phyloP scores from a whole-genome alignment of 2,888 invertebrate genomes.

The Holacanthella duospinosa region DNA sequence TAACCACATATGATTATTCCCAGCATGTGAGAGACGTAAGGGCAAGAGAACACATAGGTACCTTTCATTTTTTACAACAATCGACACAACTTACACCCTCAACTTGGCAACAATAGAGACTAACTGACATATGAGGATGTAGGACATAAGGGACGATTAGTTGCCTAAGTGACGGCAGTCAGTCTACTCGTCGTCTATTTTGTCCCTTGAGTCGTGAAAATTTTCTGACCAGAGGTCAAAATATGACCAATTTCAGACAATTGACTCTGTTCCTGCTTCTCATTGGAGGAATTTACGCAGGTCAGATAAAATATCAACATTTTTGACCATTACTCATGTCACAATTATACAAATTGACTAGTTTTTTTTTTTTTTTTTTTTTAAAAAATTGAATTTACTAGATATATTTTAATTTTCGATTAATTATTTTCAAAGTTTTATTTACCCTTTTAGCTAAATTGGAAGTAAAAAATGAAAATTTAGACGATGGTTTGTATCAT shows the following conservation, averaged over 20 bases:
- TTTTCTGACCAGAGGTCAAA: no score
- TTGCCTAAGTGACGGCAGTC: background rate
- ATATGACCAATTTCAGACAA: no score
- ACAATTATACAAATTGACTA: no score
- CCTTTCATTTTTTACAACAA: background rate
- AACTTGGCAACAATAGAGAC: background rate
- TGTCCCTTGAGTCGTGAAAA: background rate
- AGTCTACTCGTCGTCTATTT: background rate
- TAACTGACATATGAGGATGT: background rate
- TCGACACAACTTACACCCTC: background rate
- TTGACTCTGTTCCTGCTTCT: no score
- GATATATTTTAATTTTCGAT: no score
- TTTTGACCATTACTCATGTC: no score
- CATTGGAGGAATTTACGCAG: no score
- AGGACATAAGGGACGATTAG: background rate
- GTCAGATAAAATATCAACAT: no score
- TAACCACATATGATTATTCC: no score
- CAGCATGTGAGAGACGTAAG: background rate
- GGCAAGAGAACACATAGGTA: background rate
- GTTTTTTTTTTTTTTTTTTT: no score
- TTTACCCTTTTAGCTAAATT: background rate
- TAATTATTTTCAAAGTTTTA: no score
- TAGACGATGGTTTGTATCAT: background rate
- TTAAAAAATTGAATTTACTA: no score
- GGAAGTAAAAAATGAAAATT: background rate